Percentiles rank a stretch among this genome's conserved stretches.
Conservation (phyloP, 2,888 invertebrate species). For the Dasysyrphus tricinctus region DNA sequence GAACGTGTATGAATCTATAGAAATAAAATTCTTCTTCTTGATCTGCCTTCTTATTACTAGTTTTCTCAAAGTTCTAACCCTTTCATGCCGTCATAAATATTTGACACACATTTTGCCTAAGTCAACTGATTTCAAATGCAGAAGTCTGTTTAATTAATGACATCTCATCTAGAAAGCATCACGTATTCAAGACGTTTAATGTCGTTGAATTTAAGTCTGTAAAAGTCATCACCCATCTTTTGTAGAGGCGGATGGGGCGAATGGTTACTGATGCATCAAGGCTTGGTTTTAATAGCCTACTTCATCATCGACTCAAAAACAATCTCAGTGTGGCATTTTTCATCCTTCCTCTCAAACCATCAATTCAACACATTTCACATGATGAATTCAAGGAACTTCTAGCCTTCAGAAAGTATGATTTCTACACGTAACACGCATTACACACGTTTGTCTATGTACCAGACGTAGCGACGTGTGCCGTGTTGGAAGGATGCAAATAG, state of each 20-base stretch:
- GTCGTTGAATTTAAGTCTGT: not conserved
- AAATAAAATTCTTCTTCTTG: too few species aligned
- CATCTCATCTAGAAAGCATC: not conserved
- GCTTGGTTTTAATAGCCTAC: slow-evolving; percentile 58
- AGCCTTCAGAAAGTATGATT: slow-evolving; percentile 44
- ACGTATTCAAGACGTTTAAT: slow-evolving; percentile 2
- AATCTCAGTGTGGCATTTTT: slow-evolving; percentile 57
- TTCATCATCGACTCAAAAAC: slow-evolving; percentile 70
- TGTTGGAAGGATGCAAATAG: slow-evolving; percentile 54
- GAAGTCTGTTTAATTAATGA: not conserved
- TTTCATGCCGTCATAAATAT: not conserved
- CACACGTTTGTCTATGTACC: too few species aligned
- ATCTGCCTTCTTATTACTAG: not conserved
- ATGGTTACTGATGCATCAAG: not conserved
- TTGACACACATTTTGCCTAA: not conserved
- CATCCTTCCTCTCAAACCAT: slow-evolving; percentile 31
- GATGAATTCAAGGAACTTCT: slow-evolving; percentile 64
- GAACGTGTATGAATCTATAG: too few species aligned
- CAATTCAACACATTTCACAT: slow-evolving; percentile 61
- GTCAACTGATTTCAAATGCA: not conserved
- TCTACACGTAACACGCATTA: slow-evolving; percentile 68
- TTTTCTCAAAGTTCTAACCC: not conserved
- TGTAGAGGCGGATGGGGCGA: too few species aligned
- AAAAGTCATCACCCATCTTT: not conserved
- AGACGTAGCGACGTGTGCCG: too few species aligned